These are phyloP conservation scores for Latrodectus elegans DNA, from an alignment of 2,888 invertebrate genomes.

Conservation along the genomic window DNA sequence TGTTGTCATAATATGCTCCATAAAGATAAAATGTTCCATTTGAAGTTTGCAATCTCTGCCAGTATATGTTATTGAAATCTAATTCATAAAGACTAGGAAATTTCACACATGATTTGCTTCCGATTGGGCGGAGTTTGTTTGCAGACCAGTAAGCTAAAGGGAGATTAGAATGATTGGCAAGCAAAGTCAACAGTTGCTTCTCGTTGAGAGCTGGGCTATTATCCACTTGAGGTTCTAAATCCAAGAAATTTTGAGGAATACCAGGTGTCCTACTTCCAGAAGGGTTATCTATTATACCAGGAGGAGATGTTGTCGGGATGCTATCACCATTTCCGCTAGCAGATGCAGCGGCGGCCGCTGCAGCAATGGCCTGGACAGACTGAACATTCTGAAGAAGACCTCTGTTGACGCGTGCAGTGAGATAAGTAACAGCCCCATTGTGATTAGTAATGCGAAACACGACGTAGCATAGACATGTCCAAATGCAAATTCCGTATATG, in stretches of 20 bases:
- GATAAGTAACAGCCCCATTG: constrained; percentile 63
- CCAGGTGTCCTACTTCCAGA: constrained; percentile 51
- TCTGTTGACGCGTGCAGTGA: constrained; percentile 68
- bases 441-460: constrained; percentile 70
- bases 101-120: constrained; percentile 76
- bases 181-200: constrained; percentile 75
- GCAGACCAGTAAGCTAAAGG: constrained; percentile 90
- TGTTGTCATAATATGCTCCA: constrained; percentile 90
- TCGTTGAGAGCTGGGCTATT: constrained; percentile 81
- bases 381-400: constrained; percentile 71
- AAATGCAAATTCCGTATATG: constrained; percentile 70
- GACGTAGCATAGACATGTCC: constrained; percentile 71
- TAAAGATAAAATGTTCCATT: constrained; percentile 89
- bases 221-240: constrained; percentile 80
- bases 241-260: constrained; percentile 73
- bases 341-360: constrained; percentile 41
- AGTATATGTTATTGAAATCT: constrained; percentile 94
- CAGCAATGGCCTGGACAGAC: constrained; percentile 46
- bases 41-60: constrained; percentile 88
- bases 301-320: constrained; percentile 49
- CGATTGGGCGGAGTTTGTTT: constrained; percentile 82
- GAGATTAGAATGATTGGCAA: constrained; percentile 81
- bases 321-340: constrained; percentile 4
- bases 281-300: constrained; percentile 42
- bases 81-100: constrained; percentile 89